phyloP scores from a whole-genome alignment of 2,888 invertebrate species.

The Gortyna flavago region DNA sequence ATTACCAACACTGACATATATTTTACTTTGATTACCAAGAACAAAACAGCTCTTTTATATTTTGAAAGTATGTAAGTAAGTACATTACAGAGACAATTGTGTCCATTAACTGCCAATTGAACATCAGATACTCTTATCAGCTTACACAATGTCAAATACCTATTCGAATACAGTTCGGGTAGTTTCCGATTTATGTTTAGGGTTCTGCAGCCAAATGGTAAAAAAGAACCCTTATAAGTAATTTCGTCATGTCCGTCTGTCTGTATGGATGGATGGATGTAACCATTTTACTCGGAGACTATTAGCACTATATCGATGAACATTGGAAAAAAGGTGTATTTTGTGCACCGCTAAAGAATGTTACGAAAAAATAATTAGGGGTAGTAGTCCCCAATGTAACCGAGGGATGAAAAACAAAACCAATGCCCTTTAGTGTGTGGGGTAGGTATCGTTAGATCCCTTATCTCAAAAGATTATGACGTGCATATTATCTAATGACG shows the following conservation, averaged over 20 bases:
- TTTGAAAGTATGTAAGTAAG: not conserved
- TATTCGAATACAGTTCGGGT: not conserved
- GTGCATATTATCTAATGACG: not conserved
- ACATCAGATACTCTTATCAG: not conserved
- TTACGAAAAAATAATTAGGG: not conserved
- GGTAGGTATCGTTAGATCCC: not conserved
- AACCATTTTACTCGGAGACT: not conserved
- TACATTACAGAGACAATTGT: not conserved
- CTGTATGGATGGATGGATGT: too few species aligned
- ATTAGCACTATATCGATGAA: not conserved
- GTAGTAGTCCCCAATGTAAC: not conserved
- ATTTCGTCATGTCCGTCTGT: not conserved
- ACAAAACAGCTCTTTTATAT: not conserved
- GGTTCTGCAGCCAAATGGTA: not conserved
- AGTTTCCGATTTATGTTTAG: not conserved
- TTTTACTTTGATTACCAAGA: too few species aligned
- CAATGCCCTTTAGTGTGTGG: not conserved
- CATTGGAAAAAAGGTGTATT: not conserved
- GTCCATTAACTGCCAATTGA: slow-evolving; percentile 22
- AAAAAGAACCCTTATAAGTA: not conserved
- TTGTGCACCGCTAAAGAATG: not conserved
- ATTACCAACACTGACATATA: too few species aligned
- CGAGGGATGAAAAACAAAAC: not conserved
- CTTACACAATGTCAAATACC: not conserved
- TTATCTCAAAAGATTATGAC: not conserved